phyloP scores from a whole-genome alignment of 2,888 invertebrate species.

The Philopedon plagiatum region DNA sequence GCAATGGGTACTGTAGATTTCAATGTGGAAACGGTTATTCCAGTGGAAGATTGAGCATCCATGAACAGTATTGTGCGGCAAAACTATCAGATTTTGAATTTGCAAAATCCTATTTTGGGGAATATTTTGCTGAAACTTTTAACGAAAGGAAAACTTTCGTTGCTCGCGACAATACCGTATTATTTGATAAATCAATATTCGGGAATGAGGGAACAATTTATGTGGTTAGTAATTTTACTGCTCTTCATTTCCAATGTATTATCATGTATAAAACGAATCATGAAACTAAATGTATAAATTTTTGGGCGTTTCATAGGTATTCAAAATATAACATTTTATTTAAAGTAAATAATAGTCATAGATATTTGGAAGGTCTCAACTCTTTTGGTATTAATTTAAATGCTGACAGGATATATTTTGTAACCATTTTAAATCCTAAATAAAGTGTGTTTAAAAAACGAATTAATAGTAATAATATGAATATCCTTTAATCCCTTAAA shows the following conservation, averaged over 20 bases:
- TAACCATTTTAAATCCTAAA: no score
- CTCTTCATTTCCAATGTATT: slow-evolving; percentile 3
- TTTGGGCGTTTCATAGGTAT: not conserved
- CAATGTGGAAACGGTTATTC: not conserved
- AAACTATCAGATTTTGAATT: not conserved
- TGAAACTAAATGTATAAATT: not conserved
- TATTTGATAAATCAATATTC: not conserved
- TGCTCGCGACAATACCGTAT: not conserved
- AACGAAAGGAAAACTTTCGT: not conserved
- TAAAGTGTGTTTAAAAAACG: no score
- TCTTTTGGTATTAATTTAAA: not conserved
- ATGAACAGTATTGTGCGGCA: not conserved
- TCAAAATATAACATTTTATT: not conserved
- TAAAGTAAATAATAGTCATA: not conserved
- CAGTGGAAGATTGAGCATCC: no score
- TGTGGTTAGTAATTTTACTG: slow-evolving; percentile 5
- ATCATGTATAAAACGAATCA: not conserved
- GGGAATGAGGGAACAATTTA: not conserved
- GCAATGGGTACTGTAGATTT: slow-evolving; percentile 7
- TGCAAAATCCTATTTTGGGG: slow-evolving; percentile 7
- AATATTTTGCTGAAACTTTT: not conserved
- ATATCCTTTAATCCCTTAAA: no score
- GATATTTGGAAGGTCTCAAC: not conserved
- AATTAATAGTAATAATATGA: no score
- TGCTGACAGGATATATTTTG: not conserved